Evolutionary conservation across 2,888 invertebrate species (phyloP).

Genomic region (Chaetogeoica ovagalla): DNA sequence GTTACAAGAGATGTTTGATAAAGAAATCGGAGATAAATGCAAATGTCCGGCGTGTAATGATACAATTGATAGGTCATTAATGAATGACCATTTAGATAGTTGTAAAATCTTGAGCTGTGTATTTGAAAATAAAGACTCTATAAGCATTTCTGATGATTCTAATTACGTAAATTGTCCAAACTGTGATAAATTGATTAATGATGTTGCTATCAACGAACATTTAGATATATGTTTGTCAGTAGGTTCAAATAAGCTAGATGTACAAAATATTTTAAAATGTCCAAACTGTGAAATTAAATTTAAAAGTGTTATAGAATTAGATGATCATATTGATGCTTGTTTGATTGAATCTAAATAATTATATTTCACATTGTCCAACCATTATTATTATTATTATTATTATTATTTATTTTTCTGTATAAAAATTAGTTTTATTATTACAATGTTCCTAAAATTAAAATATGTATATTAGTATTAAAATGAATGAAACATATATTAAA

Average conservation of each 20-base stretch:
- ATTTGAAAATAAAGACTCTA: conserved; percentile 45
- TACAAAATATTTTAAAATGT: conserved; percentile 9
- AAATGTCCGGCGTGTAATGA: conserved; percentile 56
- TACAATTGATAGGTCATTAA: conserved; percentile 53
- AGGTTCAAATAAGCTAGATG: not conserved
- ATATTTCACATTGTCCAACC: not conserved
- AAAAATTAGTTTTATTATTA: not conserved
- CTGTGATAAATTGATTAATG: conserved; percentile 55
- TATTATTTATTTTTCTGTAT: not conserved
- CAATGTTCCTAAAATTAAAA: not conserved
- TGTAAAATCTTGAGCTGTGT: conserved; percentile 54
- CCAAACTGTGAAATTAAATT: conserved; percentile 23
- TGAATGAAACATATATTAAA: not conserved
- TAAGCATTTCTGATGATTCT: conserved; percentile 4
- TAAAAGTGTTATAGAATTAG: conserved; percentile 25
- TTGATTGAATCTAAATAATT: not conserved
- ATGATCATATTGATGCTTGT: conserved; percentile 40
- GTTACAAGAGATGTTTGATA: conserved; percentile 26
- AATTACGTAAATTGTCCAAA: conserved; percentile 55
- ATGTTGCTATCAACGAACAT: conserved; percentile 56
- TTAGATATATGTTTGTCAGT: conserved; percentile 56
- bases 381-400: too few species aligned
- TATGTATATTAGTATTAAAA: not conserved
- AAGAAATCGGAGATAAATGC: conserved; percentile 26
- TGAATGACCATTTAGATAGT: conserved; percentile 57